Evolutionary conservation across 2,888 invertebrate species (phyloP).

Genomic region (Stegana nigrithorax): DNA sequence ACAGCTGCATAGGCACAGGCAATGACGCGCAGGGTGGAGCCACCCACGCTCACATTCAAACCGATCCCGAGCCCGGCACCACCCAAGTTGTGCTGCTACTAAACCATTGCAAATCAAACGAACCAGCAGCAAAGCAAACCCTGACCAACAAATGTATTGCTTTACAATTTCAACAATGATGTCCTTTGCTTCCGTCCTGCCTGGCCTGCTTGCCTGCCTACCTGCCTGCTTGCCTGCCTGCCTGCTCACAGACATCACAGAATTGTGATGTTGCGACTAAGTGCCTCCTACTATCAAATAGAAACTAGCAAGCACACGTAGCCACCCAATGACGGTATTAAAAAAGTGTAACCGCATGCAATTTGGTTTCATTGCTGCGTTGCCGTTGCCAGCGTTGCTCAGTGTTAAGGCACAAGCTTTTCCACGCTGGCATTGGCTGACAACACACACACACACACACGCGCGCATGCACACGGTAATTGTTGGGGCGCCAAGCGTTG

Average conservation of each 20-base stretch:
- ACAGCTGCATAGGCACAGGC: too few relatives aligned
- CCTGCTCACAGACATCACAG: too few relatives aligned
- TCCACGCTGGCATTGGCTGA: too few relatives aligned
- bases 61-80: background rate
- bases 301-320: background rate
- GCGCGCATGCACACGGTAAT: too few relatives aligned
- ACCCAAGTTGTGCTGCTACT: background rate
- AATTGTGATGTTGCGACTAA: background rate
- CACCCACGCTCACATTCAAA: too few relatives aligned
- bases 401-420: too few relatives aligned
- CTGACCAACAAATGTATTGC: conserved; percentile 31
- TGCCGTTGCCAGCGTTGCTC: too few relatives aligned
- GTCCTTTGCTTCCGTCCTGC: conserved; percentile 29
- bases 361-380: conserved; percentile 20
- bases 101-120: conserved; percentile 5
- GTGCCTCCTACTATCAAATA: conserved; percentile 5
- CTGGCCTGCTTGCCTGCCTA: conserved; percentile 1
- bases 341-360: conserved; percentile 22
- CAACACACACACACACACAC: too few relatives aligned
- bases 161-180: conserved; percentile 43
- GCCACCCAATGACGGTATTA: too few relatives aligned
- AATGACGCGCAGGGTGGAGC: too few relatives aligned
- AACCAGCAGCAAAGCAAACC: conserved; percentile 22
- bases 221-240: conserved; percentile 15
- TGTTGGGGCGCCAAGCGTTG: too few relatives aligned